phyloP scores from a whole-genome alignment of 2,888 invertebrate species.

The Nomada flava region DNA sequence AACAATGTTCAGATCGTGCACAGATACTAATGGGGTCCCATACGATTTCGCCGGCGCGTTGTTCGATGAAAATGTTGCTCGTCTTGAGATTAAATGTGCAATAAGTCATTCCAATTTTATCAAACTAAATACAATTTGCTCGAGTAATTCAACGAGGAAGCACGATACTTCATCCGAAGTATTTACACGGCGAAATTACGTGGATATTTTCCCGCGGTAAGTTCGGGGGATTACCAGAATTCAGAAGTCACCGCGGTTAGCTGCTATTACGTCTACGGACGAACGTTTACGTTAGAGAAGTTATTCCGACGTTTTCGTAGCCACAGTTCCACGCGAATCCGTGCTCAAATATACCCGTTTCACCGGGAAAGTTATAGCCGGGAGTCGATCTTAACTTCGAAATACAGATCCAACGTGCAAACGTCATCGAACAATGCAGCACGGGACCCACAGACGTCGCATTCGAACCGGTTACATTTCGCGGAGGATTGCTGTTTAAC shows the following conservation, averaged over 20 bases:
- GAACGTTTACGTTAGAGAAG: slow-evolving; percentile 36
- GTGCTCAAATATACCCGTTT: slow-evolving; percentile 16
- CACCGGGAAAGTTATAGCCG: slow-evolving; percentile 40
- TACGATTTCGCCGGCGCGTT: not conserved
- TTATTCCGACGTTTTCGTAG: slow-evolving; percentile 33
- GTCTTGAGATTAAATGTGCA: no score
- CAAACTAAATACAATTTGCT: no score
- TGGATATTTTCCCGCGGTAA: no score
- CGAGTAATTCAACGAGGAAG: no score
- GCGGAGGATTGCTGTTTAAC: slow-evolving; percentile 55
- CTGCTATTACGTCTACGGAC: not conserved
- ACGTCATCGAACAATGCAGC: slow-evolving; percentile 39
- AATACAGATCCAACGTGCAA: slow-evolving; percentile 51
- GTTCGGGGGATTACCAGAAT: slow-evolving; percentile 16
- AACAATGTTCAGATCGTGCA: not conserved
- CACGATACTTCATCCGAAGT: no score
- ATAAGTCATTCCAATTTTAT: no score
- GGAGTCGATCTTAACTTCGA: slow-evolving; percentile 55
- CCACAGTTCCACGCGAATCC: slow-evolving; percentile 8
- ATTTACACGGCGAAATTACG: no score
- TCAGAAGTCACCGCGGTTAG: slow-evolving; percentile 5
- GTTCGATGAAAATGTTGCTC: not conserved
- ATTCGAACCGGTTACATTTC: slow-evolving; percentile 47
- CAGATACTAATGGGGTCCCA: no score
- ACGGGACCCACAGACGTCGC: slow-evolving; percentile 19